phyloP scores from a whole-genome alignment of 2,113 vertebrate genomes.

The Lasiurus cinereus region DNA sequence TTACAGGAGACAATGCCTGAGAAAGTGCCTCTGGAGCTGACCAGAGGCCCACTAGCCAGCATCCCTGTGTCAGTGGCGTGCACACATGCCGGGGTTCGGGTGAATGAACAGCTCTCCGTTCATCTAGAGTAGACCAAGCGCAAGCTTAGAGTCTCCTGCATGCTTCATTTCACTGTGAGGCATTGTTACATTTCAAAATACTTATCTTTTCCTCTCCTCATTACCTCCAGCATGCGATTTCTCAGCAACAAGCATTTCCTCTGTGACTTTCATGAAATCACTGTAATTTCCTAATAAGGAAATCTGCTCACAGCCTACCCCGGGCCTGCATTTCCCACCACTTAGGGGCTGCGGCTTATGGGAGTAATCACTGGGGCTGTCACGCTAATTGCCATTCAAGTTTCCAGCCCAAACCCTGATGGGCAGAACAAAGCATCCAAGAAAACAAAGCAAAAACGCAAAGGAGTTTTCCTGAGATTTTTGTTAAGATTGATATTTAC shows the following conservation, averaged over 20 bases:
- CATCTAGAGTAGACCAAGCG: not conserved
- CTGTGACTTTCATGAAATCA: conserved; percentile 70
- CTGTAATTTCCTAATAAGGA: conserved; percentile 78
- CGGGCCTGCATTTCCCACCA: conserved; percentile 20
- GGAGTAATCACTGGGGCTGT: not conserved
- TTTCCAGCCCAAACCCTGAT: conserved; percentile 14
- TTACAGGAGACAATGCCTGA: not conserved
- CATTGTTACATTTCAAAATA: not conserved
- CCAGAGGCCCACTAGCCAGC: not conserved
- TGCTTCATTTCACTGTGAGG: not conserved
- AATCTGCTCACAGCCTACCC: conserved; percentile 15
- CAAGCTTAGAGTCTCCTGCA: not conserved
- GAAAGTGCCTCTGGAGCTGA: not conserved
- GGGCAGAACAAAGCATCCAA: conserved; percentile 22
- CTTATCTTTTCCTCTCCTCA: conserved; percentile 14
- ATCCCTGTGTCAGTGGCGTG: not conserved
- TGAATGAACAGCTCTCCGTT: not conserved
- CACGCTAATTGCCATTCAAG: conserved; percentile 14
- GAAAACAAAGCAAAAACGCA: conserved; percentile 11
- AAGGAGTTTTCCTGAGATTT: not conserved
- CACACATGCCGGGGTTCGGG: too few relatives aligned
- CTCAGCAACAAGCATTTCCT: conserved; percentile 71
- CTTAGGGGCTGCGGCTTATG: not conserved
- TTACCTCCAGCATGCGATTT: conserved; percentile 55
- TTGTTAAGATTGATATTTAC: not conserved